phyloP scores from a whole-genome alignment of 2,888 invertebrate genomes.

The Synergus itoensis region DNA sequence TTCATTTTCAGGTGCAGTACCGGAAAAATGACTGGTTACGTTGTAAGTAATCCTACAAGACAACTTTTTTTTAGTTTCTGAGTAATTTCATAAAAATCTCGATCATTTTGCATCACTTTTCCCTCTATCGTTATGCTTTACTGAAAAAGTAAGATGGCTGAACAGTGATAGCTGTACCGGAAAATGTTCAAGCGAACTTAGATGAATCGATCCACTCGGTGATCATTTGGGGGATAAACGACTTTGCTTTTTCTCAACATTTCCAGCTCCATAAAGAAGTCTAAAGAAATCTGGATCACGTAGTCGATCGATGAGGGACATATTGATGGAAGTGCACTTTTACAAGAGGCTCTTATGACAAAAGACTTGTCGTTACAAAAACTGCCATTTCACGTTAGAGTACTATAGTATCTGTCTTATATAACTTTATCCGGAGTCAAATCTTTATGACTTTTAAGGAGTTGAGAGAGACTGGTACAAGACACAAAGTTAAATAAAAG shows the following conservation, averaged over 20 bases:
- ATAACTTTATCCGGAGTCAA: background rate
- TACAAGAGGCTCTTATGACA: slow-evolving; percentile 28
- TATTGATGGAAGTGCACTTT: slow-evolving; percentile 37
- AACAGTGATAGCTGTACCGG: background rate
- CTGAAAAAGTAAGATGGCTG: slow-evolving; percentile 8
- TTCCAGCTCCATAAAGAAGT: slow-evolving; percentile 13
- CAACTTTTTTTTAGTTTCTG: no score
- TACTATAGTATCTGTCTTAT: background rate
- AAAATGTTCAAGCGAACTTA: slow-evolving; percentile 28
- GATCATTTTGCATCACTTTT: background rate
- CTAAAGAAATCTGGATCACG: slow-evolving; percentile 27
- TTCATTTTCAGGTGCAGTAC: background rate
- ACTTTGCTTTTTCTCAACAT: slow-evolving; percentile 32
- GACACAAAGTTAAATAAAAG: background rate
- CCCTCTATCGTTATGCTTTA: background rate
- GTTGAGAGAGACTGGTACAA: background rate
- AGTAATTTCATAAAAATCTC: no score
- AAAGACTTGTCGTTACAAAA: slow-evolving; percentile 34
- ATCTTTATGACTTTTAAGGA: background rate
- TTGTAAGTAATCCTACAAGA: background rate
- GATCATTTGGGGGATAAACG: slow-evolving; percentile 40
- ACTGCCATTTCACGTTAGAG: slow-evolving; percentile 21
- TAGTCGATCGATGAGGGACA: slow-evolving; percentile 36
- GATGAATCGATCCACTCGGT: slow-evolving; percentile 27
- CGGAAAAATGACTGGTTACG: background rate